Evolutionary conservation across 1,140 invertebrate genomes (phyloP), one percentile per base, ranked within the genome.

Genomic region (Aleiodes sp.): DNA sequence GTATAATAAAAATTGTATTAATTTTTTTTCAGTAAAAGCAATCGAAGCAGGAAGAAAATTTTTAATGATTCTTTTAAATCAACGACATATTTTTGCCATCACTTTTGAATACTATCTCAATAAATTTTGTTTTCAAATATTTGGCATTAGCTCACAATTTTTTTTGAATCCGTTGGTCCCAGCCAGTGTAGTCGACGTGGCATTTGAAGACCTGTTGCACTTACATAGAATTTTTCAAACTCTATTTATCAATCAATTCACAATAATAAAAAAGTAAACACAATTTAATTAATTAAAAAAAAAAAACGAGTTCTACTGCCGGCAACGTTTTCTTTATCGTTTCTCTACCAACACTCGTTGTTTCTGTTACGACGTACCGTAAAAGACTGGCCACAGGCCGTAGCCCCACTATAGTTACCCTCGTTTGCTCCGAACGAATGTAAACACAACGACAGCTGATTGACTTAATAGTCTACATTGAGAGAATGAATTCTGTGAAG

Each of bases 311-410:
- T n/a, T n/a, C n/a, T n/a, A n/a, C n/a, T n/a, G n/a, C n/a, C n/a
- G n/a, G n/a, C n/a, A n/a, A n/a, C n/a, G n/a, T n/a, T n/a, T n/a
- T n/a, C n/a, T n/a, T n/a, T n/a, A n/a, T n/a, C n/a, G n/a, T n/a
- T n/a, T n/a, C n/a, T n/a, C n/a, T n/a, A 33, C 7, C 31, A 33
- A 33, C 31, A 33, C 63, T n/a, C 59, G 61, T 65, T 68, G 41
- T 29, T 59, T 72, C 75, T 37, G 74, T n/a, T 64, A 65, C 78
- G 73, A 74, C 73, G 70, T 66, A 57, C 66, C 65, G 76, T 64
- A 71, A 75, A 71, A 62, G 67, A 80, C 79, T 80, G 77, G 71
- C 70, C 70, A 69, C 70, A 72, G 67, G 71, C 65, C 73, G 71
- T 56, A 60, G 68, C 73, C 76, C 73, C 78, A 80, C 79, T 73